Conservation (phyloP, 92 coral and sea anemone genomes). For the Heteractis magnifica region DNA sequence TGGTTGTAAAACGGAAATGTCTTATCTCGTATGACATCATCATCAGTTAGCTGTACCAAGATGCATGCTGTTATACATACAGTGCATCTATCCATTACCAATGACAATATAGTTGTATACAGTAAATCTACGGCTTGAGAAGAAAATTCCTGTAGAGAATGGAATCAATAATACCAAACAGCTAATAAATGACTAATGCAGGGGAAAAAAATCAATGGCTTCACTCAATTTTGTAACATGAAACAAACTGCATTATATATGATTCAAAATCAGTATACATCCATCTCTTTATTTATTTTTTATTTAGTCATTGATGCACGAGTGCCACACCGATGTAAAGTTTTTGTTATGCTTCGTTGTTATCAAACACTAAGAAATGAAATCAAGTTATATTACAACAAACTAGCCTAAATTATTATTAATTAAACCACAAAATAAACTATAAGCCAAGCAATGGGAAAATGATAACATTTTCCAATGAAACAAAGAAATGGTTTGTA, state of each 20-base stretch:
- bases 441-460: too few species aligned
- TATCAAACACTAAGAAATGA: too few species aligned
- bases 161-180: not conserved
- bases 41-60: not conserved
- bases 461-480: too few species aligned
- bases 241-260: not conserved
- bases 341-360: too few species aligned
- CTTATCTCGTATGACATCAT: conserved; percentile 31
- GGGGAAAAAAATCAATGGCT: not conserved
- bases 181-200: not conserved
- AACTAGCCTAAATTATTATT: too few species aligned
- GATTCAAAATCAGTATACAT: too few species aligned
- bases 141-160: conserved; percentile 11
- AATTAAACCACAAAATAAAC: too few species aligned
- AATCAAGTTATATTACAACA: too few species aligned
- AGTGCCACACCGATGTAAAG: too few species aligned
- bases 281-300: too few species aligned
- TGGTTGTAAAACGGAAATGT: conserved; percentile 18
- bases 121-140: not conserved
- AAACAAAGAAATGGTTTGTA: too few species aligned
- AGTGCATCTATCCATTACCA: not conserved
- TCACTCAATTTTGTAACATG: not conserved
- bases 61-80: conserved; percentile 18
- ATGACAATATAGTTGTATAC: not conserved
- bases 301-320: too few species aligned